These are phyloP conservation scores for Pampus argenteus DNA, from an alignment of 2,797 vertebrate genomes.

Conservation along the genomic window DNA sequence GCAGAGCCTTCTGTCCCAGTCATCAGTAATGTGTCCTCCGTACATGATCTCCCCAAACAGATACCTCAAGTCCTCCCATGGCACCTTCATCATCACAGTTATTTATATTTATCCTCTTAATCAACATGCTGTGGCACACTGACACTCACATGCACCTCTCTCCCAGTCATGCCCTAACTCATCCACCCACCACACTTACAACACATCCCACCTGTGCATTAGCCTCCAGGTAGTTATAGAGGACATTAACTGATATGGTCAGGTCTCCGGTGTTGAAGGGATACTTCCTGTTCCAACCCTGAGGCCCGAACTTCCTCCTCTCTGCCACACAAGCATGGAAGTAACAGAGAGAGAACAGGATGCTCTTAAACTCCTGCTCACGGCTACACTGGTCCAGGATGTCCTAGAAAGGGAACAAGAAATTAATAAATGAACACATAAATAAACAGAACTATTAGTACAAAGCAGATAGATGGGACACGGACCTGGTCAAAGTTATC, in stretches of 20 bases:
- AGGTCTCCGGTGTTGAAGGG: slow-evolving; percentile 87
- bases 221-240: slow-evolving; percentile 87
- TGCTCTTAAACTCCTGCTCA: slow-evolving; percentile 90
- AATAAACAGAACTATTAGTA: not conserved
- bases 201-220: slow-evolving; percentile 81
- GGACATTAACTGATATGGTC: slow-evolving; percentile 84
- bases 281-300: slow-evolving; percentile 88
- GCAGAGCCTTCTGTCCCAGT: slow-evolving; percentile 88
- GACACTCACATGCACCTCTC: slow-evolving; percentile 36
- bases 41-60: slow-evolving; percentile 89
- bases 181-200: slow-evolving; percentile 1
- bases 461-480: not conserved
- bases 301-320: slow-evolving; percentile 85
- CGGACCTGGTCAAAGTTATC: slow-evolving; percentile 88
- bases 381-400: slow-evolving; percentile 88
- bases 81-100: slow-evolving; percentile 72
- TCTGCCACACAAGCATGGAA: slow-evolving; percentile 87
- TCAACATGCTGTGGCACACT: not conserved
- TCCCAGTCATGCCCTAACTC: not conserved
- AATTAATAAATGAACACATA: not conserved
- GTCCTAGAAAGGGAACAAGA: slow-evolving; percentile 63
- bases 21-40: slow-evolving; percentile 86
- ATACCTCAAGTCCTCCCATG: slow-evolving; percentile 87
- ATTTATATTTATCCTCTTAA: slow-evolving; percentile 5
- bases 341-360: slow-evolving; percentile 87